Percentiles rank a stretch among this genome's conserved stretches.
These are phyloP conservation scores for Vanessa tameamea DNA, from an alignment of 1,140 invertebrate species.

Conservation along the genomic window DNA sequence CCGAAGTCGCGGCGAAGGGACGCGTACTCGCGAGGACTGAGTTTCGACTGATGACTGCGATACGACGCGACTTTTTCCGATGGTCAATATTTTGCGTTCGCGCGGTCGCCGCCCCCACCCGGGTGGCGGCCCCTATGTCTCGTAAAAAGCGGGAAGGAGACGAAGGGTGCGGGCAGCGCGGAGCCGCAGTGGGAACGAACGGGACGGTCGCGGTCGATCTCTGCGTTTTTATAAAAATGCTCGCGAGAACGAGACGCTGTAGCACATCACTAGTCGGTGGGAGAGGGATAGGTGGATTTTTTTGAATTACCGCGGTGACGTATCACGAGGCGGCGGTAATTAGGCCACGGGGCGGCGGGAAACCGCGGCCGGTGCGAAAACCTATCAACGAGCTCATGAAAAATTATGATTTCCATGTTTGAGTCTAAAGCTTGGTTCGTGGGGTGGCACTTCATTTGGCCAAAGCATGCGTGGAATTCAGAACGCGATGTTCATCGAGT, in stretches of 20 bases:
- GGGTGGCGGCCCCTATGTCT: constrained; percentile 79
- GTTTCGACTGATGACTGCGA: constrained; percentile 81
- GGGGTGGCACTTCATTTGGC: constrained; percentile 66
- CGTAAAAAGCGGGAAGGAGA: constrained; percentile 82
- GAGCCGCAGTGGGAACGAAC: constrained; percentile 70
- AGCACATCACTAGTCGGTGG: constrained; percentile 40
- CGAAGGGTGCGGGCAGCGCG: constrained; percentile 70
- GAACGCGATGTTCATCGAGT: constrained; percentile 48
- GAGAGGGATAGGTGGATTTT: constrained; percentile 76
- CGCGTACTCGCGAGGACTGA: constrained; percentile 76
- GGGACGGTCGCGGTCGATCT: constrained; percentile 74
- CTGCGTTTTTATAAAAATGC: constrained; percentile 81
- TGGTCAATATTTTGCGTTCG: constrained; percentile 82
- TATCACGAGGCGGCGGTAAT: constrained; percentile 76
- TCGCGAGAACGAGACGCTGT: constrained; percentile 66
- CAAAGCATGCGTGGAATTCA: constrained; percentile 62
- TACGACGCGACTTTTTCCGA: constrained; percentile 82
- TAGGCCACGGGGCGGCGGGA: constrained; percentile 79
- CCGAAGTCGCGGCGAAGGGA: constrained; percentile 70
- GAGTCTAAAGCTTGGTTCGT: constrained; percentile 52
- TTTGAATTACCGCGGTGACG: constrained; percentile 77
- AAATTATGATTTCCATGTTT: constrained; percentile 79
- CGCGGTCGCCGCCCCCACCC: constrained; percentile 77
- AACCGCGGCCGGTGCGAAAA: constrained; percentile 77
- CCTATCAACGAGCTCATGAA: constrained; percentile 80